phyloP scores from a whole-genome alignment of 2,797 vertebrate genomes.

The Scleropages formosus region DNA sequence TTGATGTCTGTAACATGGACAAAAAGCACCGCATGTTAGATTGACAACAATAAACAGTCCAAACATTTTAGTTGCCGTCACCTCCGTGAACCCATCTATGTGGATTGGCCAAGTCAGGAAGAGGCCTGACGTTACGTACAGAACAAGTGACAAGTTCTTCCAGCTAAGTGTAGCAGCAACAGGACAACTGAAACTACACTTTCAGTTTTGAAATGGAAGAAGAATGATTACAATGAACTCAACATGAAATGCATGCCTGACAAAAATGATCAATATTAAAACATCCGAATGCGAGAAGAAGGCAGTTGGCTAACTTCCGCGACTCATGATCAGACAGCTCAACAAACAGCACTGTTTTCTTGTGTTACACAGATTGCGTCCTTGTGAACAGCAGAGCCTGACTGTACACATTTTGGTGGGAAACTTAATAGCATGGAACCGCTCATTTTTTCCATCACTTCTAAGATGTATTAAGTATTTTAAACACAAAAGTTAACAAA shows the following conservation, averaged over 20 bases:
- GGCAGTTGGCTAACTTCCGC: not conserved
- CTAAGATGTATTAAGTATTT: too few species aligned
- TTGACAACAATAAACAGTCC: constrained; percentile 76
- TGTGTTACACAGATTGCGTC: not conserved
- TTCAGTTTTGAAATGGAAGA: not conserved
- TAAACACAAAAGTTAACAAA: too few species aligned
- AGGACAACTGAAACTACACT: not conserved
- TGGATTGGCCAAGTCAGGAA: constrained; percentile 41
- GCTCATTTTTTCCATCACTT: too few species aligned
- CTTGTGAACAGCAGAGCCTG: not conserved
- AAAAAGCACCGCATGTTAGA: constrained; percentile 91
- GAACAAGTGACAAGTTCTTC: not conserved
- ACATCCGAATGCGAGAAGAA: not conserved
- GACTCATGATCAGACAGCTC: not conserved
- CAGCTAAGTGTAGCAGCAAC: not conserved
- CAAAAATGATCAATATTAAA: not conserved
- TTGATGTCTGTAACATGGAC: constrained; percentile 98
- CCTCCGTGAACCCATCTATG: constrained; percentile 64
- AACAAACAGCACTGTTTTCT: not conserved
- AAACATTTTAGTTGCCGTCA: constrained; percentile 43
- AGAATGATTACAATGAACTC: not conserved
- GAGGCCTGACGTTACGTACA: not conserved
- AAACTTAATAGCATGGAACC: too few species aligned
- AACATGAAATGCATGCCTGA: constrained; percentile 4
- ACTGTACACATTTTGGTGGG: not conserved